phyloP scores from a whole-genome alignment of 2,888 invertebrate genomes.

The Shargacucullia verbasci region DNA sequence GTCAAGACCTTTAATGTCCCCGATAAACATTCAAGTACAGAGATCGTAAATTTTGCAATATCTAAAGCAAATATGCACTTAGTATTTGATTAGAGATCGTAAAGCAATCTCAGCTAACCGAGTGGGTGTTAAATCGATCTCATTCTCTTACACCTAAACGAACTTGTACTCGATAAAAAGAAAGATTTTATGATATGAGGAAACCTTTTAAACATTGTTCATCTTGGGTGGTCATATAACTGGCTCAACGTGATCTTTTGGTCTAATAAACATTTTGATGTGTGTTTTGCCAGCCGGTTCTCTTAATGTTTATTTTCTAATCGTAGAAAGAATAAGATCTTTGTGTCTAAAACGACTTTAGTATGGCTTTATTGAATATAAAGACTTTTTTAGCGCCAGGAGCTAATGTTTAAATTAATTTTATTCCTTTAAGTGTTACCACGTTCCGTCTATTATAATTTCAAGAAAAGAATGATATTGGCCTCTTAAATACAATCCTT shows the following conservation, averaged over 20 bases:
- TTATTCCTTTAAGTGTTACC: conserved; percentile 31
- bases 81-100: conserved; percentile 71
- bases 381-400: conserved; percentile 27
- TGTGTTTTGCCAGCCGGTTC: conserved; percentile 74
- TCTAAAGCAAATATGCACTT: conserved; percentile 67
- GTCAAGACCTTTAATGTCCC: conserved; percentile 53
- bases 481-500: too few relatives aligned
- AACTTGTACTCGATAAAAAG: conserved; percentile 80
- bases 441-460: conserved; percentile 17
- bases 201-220: conserved; percentile 83
- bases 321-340: conserved; percentile 71
- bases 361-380: conserved; percentile 50
- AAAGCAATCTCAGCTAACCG: conserved; percentile 70
- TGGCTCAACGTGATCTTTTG: conserved; percentile 73
- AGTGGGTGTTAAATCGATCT: conserved; percentile 84
- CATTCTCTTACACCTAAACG: conserved; percentile 75
- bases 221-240: conserved; percentile 85
- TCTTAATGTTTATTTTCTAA: conserved; percentile 78
- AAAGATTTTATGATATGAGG: conserved; percentile 86
- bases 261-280: conserved; percentile 81
- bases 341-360: conserved; percentile 51
- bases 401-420: conserved; percentile 45
- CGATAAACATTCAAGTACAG: conserved; percentile 59
- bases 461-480: conserved; percentile 18
- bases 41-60: conserved; percentile 69